These are phyloP conservation scores for Dasysyrphus tricinctus DNA, from an alignment of 2,888 invertebrate genomes.

Conservation along the genomic window DNA sequence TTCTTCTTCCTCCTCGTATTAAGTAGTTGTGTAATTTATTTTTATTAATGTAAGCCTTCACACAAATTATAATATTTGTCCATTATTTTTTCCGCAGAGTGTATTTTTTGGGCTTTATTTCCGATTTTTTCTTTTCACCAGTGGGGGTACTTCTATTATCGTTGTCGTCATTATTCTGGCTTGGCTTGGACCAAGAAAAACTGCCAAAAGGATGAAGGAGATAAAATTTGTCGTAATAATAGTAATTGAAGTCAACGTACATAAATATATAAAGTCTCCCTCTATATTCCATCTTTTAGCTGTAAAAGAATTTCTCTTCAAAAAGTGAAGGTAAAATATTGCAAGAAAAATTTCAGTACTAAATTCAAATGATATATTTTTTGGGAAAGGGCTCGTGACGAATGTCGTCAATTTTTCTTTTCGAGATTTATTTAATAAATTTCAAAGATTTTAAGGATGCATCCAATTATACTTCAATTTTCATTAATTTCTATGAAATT, in stretches of 20 bases:
- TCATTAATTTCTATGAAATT: conserved; percentile 9
- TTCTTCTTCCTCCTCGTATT: too few relatives aligned
- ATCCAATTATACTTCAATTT: conserved; percentile 45
- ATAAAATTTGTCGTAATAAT: conserved; percentile 74
- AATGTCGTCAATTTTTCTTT: conserved; percentile 30
- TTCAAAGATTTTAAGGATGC: neutral
- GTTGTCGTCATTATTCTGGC: conserved; percentile 63
- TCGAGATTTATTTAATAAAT: neutral
- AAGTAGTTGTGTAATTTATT: too few relatives aligned
- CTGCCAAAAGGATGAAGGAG: conserved; percentile 61
- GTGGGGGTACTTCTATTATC: conserved; percentile 43
- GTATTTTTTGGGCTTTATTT: conserved; percentile 3
- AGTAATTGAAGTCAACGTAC: conserved; percentile 65
- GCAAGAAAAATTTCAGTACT: conserved; percentile 7
- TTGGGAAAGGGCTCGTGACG: neutral
- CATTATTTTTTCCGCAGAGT: conserved; percentile 35
- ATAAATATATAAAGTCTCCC: neutral
- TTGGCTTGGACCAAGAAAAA: conserved; percentile 53
- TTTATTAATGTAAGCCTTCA: too few relatives aligned
- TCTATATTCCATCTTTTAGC: conserved; percentile 24
- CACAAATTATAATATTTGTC: neutral
- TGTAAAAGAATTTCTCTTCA: conserved; percentile 23
- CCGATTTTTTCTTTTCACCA: neutral
- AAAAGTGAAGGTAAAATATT: conserved; percentile 44
- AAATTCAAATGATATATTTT: conserved; percentile 26